Conservation (phyloP, 2,113 vertebrate genomes). For the Scartelaos histophorus region DNA sequence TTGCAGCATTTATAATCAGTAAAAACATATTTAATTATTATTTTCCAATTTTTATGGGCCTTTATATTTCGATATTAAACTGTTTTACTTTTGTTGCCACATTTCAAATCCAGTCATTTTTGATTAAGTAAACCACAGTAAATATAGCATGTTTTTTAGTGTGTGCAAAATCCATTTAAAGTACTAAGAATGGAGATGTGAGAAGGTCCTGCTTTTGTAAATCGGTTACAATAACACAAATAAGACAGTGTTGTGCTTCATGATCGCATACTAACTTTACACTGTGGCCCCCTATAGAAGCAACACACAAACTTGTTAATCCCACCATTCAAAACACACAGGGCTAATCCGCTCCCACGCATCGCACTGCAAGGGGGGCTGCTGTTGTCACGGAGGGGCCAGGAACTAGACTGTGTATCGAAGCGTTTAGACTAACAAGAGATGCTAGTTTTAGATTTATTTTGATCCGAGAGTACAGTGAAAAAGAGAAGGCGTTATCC, state of each 20-base stretch:
- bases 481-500: conserved; percentile 29
- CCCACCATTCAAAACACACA: conserved; percentile 35
- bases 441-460: conserved; percentile 27
- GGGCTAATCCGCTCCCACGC: conserved; percentile 39
- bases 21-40: too few relatives aligned
- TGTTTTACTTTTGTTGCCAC: too few relatives aligned
- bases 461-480: conserved; percentile 26
- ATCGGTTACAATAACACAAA: conserved; percentile 41
- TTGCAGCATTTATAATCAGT: too few relatives aligned
- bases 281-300: conserved; percentile 18
- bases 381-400: conserved; percentile 17
- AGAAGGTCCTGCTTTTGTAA: conserved; percentile 22
- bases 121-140: background rate
- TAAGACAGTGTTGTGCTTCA: conserved; percentile 1
- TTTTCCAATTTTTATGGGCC: too few relatives aligned
- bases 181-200: background rate
- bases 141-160: background rate
- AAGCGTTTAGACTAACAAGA: conserved; percentile 23
- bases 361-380: background rate
- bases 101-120: too few relatives aligned
- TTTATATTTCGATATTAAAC: too few relatives aligned
- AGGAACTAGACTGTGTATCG: conserved; percentile 3
- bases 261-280: conserved; percentile 15
- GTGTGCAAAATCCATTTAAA: background rate
- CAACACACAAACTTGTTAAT: conserved; percentile 37